phyloP scores from a whole-genome alignment of 2,113 vertebrate genomes.

The Piprites chloris region DNA sequence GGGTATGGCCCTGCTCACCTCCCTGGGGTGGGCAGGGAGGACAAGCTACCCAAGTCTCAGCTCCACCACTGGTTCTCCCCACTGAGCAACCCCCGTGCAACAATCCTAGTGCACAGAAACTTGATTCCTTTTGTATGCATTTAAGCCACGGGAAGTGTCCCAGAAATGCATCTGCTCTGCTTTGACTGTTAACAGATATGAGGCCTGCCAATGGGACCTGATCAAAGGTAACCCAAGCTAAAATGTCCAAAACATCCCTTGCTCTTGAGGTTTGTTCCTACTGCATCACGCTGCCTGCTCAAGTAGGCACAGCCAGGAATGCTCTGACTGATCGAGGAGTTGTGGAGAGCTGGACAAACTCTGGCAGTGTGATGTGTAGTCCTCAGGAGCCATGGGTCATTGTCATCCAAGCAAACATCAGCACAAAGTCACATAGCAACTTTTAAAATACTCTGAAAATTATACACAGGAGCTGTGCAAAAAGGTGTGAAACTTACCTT shows the following conservation, averaged over 20 bases:
- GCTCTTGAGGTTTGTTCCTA: neutral
- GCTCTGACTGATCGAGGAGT: neutral
- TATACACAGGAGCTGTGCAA: neutral
- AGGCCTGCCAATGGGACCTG: neutral
- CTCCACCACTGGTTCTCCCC: neutral
- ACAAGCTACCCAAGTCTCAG: neutral
- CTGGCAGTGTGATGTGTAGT: fast-evolving
- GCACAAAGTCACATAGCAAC: neutral
- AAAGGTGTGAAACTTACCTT: neutral
- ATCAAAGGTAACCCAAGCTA: no score
- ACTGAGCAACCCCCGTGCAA: neutral
- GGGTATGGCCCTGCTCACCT: neutral
- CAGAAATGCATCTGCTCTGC: fast-evolving
- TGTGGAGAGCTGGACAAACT: neutral
- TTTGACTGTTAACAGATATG: fast-evolving
- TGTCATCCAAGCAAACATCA: neutral
- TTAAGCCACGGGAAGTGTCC: neutral
- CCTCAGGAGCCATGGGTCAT: neutral
- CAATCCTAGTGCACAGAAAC: neutral
- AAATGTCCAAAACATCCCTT: neutral
- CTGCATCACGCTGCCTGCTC: fast-evolving
- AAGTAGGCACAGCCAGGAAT: neutral
- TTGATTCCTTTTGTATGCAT: neutral
- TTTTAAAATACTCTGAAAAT: neutral
- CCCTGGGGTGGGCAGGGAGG: neutral